phyloP scores from a whole-genome alignment of 2,797 vertebrate species.

The Hyperoplus lanceolatus region DNA sequence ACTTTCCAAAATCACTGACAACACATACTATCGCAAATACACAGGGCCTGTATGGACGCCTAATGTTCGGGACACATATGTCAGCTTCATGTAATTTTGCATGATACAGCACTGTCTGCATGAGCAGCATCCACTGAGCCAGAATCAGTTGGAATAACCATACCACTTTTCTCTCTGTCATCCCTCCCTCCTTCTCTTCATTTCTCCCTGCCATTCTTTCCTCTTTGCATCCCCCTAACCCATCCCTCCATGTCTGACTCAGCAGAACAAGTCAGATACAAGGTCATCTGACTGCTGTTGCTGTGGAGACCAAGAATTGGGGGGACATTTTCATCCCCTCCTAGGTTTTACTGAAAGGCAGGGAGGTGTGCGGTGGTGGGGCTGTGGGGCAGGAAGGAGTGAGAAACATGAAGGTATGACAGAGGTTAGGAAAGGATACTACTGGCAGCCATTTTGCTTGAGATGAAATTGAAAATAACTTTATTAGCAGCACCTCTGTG shows the following conservation, averaged over 20 bases:
- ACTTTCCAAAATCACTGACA: constrained; percentile 36
- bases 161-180: constrained; percentile 39
- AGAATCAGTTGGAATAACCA: constrained; percentile 37
- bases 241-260: constrained; percentile 84
- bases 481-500: constrained; percentile 71
- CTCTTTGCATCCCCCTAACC: constrained; percentile 58
- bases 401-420: constrained; percentile 63
- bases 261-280: constrained; percentile 83
- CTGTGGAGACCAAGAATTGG: constrained; percentile 80
- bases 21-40: constrained; percentile 15
- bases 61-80: constrained; percentile 14
- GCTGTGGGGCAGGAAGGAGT: constrained; percentile 33
- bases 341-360: constrained; percentile 62
- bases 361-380: constrained; percentile 26
- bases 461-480: constrained; percentile 72
- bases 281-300: constrained; percentile 87
- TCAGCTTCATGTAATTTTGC: constrained; percentile 41
- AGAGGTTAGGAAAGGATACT: constrained; percentile 81
- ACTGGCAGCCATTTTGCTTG: constrained; percentile 82
- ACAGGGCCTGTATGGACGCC: background rate
- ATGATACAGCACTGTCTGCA: constrained; percentile 44
- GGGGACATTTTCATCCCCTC: constrained; percentile 58
- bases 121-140: constrained; percentile 34
- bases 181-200: constrained; percentile 32
- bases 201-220: constrained; percentile 40